Base-by-base conservation (phyloP, 2,888 invertebrate species). In the Melinaea marsaeus region DNA sequence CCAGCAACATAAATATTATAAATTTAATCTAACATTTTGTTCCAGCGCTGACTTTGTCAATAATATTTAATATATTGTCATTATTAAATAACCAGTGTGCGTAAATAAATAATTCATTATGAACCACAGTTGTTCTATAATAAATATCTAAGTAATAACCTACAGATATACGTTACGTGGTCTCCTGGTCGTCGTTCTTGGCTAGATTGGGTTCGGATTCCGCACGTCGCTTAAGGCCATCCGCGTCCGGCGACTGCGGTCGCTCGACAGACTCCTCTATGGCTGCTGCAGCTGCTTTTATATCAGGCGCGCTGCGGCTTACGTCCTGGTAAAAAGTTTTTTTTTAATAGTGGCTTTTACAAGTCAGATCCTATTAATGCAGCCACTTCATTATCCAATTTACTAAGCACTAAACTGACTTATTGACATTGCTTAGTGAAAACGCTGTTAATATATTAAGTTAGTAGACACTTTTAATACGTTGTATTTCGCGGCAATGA, bases 131-230 rank as follows among this genome's bases (percentile, higher is more conserved):
- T 48, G 48, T 5, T 48, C 48, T 48, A 48, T 48, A 37, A 6
- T 9, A 51, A 51, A 51, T 32, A n/a, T 51, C 32, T 32, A 51
- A 32, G 32, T 32, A 11, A 51, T 3, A 32, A 32, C 11, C n/a
- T 51, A 32, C 51, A 32, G 32, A n/a, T 32, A 22, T 51, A 51
- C 69, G 79, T 75, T 85, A 86, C 60, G 84, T 75, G 60, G 79
- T 65, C 58, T 88, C 85, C 42, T 86, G 87, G 73, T 80, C 92
- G 54, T 91, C 92, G 6, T 88, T 85, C 62, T 87, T 91, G 58
- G 86, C 91, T 54, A 93, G 84, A 71, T 92, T 93, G 7, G 94
- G 94, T 74, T 94, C 94, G 2, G 94, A 94, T 77, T 94, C 94
- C 3, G 93, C 92, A 67, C 94, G 89, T 51, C 92, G 88, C 72